Evolutionary conservation across 2,888 invertebrate genomes (phyloP), one percentile per base, ranked within the genome.

Genomic region (Lymantria dispar): DNA sequence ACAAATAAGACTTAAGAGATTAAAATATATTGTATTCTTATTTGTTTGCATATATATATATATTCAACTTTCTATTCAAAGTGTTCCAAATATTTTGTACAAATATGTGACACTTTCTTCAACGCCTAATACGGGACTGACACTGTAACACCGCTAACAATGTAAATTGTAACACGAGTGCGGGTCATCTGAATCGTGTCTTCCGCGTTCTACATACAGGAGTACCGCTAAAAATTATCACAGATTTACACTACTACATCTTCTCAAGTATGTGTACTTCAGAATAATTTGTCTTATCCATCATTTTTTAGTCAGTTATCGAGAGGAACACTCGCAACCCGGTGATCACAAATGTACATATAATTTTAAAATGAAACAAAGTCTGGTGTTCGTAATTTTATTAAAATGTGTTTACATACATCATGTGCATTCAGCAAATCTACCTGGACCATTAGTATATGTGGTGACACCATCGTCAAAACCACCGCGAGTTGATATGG

Each of bases 201-300:
- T 73, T 69, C 68, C 68, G 48, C 69, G 89, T 81, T 76, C 90
- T 64, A 90, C 83, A 86, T 88, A 79, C 74, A 63, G 47, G 52
- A 73, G 81, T 87, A 89, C 91, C 91, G 91, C 85, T 83, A 89
- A 71, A 73, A 91, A 90, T 91, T 91, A 90, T 80, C 89, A 74
- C 79, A 80, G 79, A 76, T 88, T 87, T 71, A 71, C 80, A 76
- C 74, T 64, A 52, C 45, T 37, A 46, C 48, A 46, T 50, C 50
- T 47, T 58, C 56, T 50, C 53, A 46, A 48, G 49, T 57, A 71
- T 67, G 65, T 54, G 54, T 65, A 71, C 71, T 75, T 70, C 66
- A 70, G 78, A 77, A 75, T 75, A 74, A 71, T 72, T 58, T 64
- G 58, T 54, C 47, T 63, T 69, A 70, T 62, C 58, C 55, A 72